Evolutionary conservation across 2,888 invertebrate genomes (phyloP), one percentile per base, ranked within the genome.

Genomic region (Orchesellides sinensis): DNA sequence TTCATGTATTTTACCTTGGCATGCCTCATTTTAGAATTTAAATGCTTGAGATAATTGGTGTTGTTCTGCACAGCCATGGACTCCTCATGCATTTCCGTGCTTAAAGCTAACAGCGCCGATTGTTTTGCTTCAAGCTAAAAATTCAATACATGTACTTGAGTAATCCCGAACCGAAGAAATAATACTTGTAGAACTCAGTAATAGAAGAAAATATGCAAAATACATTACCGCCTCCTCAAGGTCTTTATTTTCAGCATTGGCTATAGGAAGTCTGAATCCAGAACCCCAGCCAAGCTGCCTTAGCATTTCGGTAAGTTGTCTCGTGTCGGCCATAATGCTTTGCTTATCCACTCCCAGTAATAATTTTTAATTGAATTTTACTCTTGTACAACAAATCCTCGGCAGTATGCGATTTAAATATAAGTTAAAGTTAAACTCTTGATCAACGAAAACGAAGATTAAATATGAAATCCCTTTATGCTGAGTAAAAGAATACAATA

Each of bases 201-300:
- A 5, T 23, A 1, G 40, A 23, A 66, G n/a, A n/a, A n/a, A n/a
- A n/a, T n/a, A n/a, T n/a, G n/a, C n/a, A n/a, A n/a, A n/a, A 2
- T 40, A 14, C 10, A 8, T 40, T 40, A 70, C 91, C 90, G 92
- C 91, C 80, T 90, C 89, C 89, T 93, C 92, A 29, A 93, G 89
- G 45, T 88, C 89, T 88, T 91, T 91, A 89, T 96, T 96, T 88
- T 94, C 94, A 54, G 93, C 92, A 90, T 94, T 95, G 0, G 96
- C 95, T 84, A 96, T 92, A 2, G 96, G 96, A 87, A 95, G 92
- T 89, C 94, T 93, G 82, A 95, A 94, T 5, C 95, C 95, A 88
- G 94, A 93, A 75, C 92, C 92, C 94, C 95, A 95, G 1, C 95
- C 95, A 80, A 95, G 91, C 87, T 93, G 92, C 86, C 92, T 92